A percentile compares a stretch with the other conserved stretches of the same genome.
Conservation (phyloP, 2,797 vertebrate species). For the Simalia tracyae region DNA sequence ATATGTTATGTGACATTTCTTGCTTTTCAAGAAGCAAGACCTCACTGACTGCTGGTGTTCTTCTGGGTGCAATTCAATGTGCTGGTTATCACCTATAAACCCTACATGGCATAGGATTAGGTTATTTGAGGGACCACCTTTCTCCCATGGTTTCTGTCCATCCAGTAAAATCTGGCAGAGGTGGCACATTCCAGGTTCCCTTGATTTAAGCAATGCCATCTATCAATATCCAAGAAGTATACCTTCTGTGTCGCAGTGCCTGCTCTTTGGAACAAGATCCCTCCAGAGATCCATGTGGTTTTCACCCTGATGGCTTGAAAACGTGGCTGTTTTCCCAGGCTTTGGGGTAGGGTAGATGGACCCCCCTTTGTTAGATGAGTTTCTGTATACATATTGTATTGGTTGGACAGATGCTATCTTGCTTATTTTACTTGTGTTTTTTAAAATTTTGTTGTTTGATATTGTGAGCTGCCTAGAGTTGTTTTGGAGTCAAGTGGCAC, state of each 20-base stretch:
- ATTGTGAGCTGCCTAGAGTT: background rate
- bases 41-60: too few relatives aligned
- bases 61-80: too few relatives aligned
- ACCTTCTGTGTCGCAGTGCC: background rate
- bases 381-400: background rate
- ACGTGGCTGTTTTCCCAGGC: background rate
- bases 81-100: too few relatives aligned
- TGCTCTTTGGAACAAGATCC: background rate
- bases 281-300: background rate
- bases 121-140: background rate
- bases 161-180: background rate
- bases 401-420: background rate
- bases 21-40: too few relatives aligned
- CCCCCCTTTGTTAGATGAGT: too few relatives aligned
- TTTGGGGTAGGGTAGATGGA: background rate
- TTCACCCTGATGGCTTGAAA: background rate
- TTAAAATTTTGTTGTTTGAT: background rate
- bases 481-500: background rate
- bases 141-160: background rate
- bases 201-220: background rate
- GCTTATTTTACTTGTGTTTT: background rate
- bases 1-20: too few relatives aligned
- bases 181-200: background rate
- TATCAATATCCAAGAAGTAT: background rate
- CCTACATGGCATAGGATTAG: background rate